These are phyloP conservation scores for Mobula birostris DNA, from an alignment of 2,113 vertebrate species.

Conservation along the genomic window DNA sequence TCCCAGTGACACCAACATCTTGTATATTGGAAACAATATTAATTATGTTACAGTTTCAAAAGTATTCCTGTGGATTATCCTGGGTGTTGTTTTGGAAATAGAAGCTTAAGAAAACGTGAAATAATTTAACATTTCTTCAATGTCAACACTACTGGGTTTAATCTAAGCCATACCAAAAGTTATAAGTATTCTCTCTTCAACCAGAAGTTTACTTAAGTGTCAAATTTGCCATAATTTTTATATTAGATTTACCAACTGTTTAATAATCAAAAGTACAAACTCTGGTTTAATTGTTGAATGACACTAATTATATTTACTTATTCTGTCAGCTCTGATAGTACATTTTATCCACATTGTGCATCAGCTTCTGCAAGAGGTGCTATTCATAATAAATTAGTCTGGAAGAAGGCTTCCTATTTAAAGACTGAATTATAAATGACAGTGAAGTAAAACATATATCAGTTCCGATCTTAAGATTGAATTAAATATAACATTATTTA, in stretches of 20 bases:
- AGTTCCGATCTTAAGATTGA: not conserved
- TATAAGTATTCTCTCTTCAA: constrained; percentile 17
- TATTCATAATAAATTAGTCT: constrained; percentile 27
- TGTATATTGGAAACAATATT: too few species aligned
- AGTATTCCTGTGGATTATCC: not conserved
- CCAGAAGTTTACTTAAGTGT: not conserved
- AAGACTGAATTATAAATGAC: not conserved
- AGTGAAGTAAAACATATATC: not conserved
- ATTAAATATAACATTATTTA: constrained; percentile 30
- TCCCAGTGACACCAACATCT: too few species aligned
- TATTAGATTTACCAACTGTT: not conserved
- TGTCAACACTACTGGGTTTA: not conserved
- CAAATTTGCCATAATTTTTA: not conserved
- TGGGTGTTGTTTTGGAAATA: not conserved
- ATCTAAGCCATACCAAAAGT: not conserved
- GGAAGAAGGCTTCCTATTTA: not conserved
- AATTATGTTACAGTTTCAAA: not conserved
- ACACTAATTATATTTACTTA: constrained; percentile 29
- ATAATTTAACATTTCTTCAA: not conserved
- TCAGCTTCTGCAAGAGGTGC: not conserved
- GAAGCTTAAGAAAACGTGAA: not conserved
- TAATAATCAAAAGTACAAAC: constrained; percentile 15
- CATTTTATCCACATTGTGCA: constrained; percentile 7
- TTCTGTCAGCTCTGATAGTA: constrained; percentile 12
- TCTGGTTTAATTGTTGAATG: constrained; percentile 27